A percentile compares a stretch with the other conserved stretches of the same genome.
These are phyloP conservation scores for Scatophagus argus DNA, from an alignment of 2,113 vertebrate genomes.

Conservation along the genomic window DNA sequence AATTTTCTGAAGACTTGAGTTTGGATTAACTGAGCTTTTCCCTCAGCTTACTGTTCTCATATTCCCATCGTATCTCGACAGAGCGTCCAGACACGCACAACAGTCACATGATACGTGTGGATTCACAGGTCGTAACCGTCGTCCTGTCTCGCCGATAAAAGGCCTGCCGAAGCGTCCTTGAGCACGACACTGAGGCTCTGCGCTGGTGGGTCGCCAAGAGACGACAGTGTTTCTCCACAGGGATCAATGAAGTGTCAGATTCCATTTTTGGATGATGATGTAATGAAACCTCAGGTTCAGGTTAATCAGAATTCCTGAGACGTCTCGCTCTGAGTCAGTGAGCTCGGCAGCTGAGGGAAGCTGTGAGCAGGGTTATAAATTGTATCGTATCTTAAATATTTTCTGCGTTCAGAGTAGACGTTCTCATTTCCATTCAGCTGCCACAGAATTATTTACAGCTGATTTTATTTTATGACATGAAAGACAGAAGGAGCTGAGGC, in stretches of 20 bases:
- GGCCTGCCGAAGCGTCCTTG: neutral
- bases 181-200: neutral
- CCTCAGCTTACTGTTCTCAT: neutral
- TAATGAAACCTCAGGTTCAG: neutral
- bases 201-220: too few species aligned
- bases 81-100: neutral
- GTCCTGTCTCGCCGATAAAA: neutral
- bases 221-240: too few species aligned
- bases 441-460: conserved; percentile 1
- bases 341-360: neutral
- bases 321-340: neutral
- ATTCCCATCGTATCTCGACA: neutral
- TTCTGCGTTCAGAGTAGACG: neutral
- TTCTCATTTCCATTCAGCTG: neutral
- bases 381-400: neutral
- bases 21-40: neutral
- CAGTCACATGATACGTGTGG: neutral
- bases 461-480: neutral
- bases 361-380: neutral
- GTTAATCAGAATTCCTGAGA: neutral
- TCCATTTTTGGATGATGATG: conserved; percentile 7
- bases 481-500: neutral
- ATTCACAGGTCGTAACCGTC: conserved; percentile 9
- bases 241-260: conserved; percentile 25
- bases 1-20: neutral